phyloP scores from a whole-genome alignment of 2,113 vertebrate species.

The Oxygymnocypris stewartii region DNA sequence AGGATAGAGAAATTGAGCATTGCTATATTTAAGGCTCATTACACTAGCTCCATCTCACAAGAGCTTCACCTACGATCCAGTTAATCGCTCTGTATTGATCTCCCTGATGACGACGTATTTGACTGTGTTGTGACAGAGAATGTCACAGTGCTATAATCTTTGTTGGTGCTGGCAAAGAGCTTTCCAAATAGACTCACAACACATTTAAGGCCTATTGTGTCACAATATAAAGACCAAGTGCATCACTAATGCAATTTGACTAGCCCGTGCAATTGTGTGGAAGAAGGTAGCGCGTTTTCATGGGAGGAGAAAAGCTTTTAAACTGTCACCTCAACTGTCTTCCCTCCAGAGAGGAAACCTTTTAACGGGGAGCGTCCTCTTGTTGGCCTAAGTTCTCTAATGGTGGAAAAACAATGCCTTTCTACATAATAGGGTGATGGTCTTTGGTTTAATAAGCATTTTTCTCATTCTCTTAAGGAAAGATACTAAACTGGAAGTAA shows the following conservation, averaged over 20 bases:
- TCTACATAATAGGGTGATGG: neutral
- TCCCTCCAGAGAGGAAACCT: conserved; percentile 69
- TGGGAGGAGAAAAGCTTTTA: conserved; percentile 75
- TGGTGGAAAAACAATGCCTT: conserved; percentile 16
- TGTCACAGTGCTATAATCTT: conserved; percentile 53
- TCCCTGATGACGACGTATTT: conserved; percentile 42
- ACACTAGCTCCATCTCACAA: neutral
- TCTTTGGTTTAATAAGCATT: conserved; percentile 49
- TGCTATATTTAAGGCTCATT: conserved; percentile 2
- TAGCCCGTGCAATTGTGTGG: conserved; percentile 74
- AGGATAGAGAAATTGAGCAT: neutral
- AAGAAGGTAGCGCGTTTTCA: conserved; percentile 71
- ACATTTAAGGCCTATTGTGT: conserved; percentile 65
- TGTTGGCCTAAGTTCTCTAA: conserved; percentile 63
- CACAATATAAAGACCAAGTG: conserved; percentile 65
- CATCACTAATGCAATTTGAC: conserved; percentile 79
- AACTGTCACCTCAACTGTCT: conserved; percentile 74
- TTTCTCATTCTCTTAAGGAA: conserved; percentile 25
- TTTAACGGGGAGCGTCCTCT: conserved; percentile 65
- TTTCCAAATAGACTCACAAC: conserved; percentile 58
- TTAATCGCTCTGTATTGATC: conserved; percentile 49
- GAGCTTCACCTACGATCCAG: conserved; percentile 24
- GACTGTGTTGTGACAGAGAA: conserved; percentile 63
- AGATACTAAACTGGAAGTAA: conserved; percentile 2
- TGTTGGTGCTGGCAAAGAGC: conserved; percentile 25